A percentile compares a stretch with the other conserved stretches of the same genome.
These are phyloP conservation scores for Threskiornis aethiopicus DNA, from an alignment of 2,797 vertebrate genomes.

Conservation along the genomic window DNA sequence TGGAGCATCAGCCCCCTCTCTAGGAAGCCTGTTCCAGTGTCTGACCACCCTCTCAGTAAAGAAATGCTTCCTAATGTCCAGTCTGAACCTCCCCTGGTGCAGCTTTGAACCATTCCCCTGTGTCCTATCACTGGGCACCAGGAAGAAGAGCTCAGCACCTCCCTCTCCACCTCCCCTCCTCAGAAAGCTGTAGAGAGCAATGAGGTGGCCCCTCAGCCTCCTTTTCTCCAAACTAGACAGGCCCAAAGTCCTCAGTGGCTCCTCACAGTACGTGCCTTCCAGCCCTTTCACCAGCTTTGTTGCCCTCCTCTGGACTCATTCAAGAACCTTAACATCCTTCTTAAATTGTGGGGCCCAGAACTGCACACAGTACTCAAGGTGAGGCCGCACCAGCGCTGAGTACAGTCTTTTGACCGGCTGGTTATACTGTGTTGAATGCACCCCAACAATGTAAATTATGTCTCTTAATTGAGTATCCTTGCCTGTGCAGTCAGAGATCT, in stretches of 20 bases:
- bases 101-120: background rate
- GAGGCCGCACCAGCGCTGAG: background rate
- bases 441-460: background rate
- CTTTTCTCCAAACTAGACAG: background rate
- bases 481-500: background rate
- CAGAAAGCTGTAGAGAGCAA: background rate
- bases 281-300: background rate
- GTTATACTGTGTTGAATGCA: background rate
- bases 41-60: background rate
- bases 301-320: background rate
- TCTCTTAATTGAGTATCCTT: background rate
- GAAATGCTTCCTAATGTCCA: background rate
- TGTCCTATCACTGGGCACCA: background rate
- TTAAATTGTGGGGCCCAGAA: background rate
- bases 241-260: accelerated
- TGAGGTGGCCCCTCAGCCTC: background rate
- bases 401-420: background rate
- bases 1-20: background rate
- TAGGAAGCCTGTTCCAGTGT: background rate
- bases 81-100: background rate
- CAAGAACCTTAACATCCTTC: accelerated
- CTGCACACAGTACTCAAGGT: too few relatives aligned
- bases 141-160: background rate
- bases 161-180: background rate
- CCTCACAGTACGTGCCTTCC: background rate